Evolutionary conservation across 2,113 vertebrate genomes (phyloP), one percentile per base, ranked within the genome.

Genomic region (Astatotilapia flaviijosephi): DNA sequence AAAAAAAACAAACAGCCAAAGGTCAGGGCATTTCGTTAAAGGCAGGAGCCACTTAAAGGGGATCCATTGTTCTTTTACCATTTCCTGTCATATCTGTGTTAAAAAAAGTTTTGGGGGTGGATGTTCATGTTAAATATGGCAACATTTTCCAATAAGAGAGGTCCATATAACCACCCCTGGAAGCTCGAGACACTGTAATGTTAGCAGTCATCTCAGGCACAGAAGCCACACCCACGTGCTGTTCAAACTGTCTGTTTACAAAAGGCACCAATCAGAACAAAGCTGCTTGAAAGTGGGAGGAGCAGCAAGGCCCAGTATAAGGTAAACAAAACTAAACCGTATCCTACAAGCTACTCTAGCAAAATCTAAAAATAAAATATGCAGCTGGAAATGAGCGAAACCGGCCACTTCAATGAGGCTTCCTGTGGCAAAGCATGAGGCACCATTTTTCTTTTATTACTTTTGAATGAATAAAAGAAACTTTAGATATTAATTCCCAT

Each of bases 301-400:
- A 26, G 68, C 40, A 45, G 21, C 40, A 45, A 47, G 37, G 37
- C 70, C 23, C 14, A 5, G 70, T 28, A 47, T 75, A 11, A 3
- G 0, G 5, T 28, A 28, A 75, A 47, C 23, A 28, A 49, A 49
- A 31, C 70, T 19, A 4, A 75, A 75, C 6, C 0, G 21, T 47
- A 26, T 10, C 26, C 8, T 31, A 60, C 2, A 75, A 75, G 23
- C 70, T 47, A 28, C 2, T 0, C 9, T 26, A 75, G 14, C 14
- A 5, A 45, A 47, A 17, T 0, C 9, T 11, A 49, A 75, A 47
- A 47, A 0, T 3, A 75, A 75, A 75, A 19, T 0, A 49, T 31
- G 9, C 3, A 49, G 70, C 42, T 75, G 70, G 4, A 75, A 75
- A 47, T 5, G 3, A 45, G 68, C 0, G 2, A 26, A 75, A 75